These are phyloP conservation scores for Drosophila hamatofila DNA, from an alignment of 2,888 invertebrate genomes.

Conservation along the genomic window DNA sequence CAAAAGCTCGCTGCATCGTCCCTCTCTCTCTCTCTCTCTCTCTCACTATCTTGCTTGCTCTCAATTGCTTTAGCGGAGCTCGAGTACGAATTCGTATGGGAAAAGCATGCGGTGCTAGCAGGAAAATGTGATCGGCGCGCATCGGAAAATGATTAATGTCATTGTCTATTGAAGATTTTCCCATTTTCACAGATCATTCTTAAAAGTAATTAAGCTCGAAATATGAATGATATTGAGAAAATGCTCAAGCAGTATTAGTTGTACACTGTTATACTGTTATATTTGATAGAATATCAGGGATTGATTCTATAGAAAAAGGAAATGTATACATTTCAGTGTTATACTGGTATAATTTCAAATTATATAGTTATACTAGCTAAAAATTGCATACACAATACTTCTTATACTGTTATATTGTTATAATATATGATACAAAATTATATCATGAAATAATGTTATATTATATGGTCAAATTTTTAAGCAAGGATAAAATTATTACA, in stretches of 20 bases:
- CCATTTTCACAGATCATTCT: constrained; percentile 3
- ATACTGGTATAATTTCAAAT: neutral
- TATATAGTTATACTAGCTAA: neutral
- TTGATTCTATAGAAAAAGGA: neutral
- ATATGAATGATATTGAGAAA: neutral
- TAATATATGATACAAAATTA: no score
- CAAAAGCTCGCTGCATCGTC: constrained; percentile 23
- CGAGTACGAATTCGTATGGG: constrained; percentile 22
- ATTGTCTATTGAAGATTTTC: constrained; percentile 16
- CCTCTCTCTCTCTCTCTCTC: constrained; percentile 1
- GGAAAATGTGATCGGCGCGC: constrained; percentile 18
- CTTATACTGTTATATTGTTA: no score
- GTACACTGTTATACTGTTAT: neutral
- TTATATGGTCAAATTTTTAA: no score
- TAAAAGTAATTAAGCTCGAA: neutral
- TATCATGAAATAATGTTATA: no score
- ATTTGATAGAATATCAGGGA: neutral
- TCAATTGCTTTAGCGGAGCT: constrained; percentile 13
- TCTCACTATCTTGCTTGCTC: constrained; percentile 3
- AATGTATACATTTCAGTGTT: neutral
- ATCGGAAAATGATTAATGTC: constrained; percentile 28
- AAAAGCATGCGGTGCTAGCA: constrained; percentile 14
- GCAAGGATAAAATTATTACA: no score
- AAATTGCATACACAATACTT: no score
- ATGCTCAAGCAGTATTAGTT: neutral